These are phyloP conservation scores for Corythaixoides concolor DNA, from an alignment of 2,113 vertebrate species.

Conservation along the genomic window DNA sequence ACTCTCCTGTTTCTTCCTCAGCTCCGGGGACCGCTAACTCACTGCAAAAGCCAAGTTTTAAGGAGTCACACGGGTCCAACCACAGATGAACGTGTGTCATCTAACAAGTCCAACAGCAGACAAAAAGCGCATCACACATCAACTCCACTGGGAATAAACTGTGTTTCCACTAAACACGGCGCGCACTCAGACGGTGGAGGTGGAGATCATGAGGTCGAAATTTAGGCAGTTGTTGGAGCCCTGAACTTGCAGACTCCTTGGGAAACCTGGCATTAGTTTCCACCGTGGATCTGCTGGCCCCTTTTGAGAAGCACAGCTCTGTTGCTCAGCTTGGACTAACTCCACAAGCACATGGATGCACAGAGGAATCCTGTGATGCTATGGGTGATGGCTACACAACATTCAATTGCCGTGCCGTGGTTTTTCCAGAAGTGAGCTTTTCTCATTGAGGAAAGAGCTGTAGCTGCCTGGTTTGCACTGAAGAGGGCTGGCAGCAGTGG, in stretches of 20 bases:
- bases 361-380: not conserved
- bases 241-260: rapidly evolving
- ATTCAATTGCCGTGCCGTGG: not conserved
- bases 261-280: not conserved
- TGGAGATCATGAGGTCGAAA: not conserved
- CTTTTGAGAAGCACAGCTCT: not conserved
- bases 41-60: not conserved
- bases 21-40: not conserved
- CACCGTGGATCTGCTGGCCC: not conserved
- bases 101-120: not conserved
- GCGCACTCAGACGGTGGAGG: rapidly evolving
- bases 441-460: not conserved
- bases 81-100: not conserved
- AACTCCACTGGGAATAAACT: not conserved
- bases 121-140: not conserved
- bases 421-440: not conserved
- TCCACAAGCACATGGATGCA: not conserved
- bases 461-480: not conserved
- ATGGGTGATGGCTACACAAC: rapidly evolving
- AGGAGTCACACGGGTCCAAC: rapidly evolving
- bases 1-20: not conserved
- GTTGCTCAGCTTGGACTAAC: not conserved
- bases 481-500: not conserved
- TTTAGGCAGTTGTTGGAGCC: not conserved
- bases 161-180: rapidly evolving